Conservation (phyloP, 1,140 invertebrate species). For the Aricia agestis region DNA sequence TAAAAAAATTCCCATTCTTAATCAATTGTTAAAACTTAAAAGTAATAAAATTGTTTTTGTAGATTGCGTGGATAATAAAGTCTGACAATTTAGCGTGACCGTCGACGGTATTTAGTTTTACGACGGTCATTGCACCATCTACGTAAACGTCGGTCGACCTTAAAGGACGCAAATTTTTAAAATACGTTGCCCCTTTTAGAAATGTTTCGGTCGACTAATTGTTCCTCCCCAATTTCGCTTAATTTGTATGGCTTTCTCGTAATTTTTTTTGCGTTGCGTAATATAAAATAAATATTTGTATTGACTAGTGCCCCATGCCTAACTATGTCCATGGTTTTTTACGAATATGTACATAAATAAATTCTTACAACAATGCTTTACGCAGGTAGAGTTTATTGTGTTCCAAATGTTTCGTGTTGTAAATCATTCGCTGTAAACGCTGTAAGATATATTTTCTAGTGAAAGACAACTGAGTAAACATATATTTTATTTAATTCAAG, state of each 20-base stretch:
- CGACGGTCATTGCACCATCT: slow-evolving; percentile 29
- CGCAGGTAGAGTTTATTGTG: background rate
- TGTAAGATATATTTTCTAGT: background rate
- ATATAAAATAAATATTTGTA: background rate
- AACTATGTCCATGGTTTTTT: background rate
- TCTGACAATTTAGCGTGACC: background rate
- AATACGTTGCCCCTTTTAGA: slow-evolving; percentile 20
- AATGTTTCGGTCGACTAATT: background rate
- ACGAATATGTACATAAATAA: too few species aligned
- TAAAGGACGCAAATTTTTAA: slow-evolving; percentile 29
- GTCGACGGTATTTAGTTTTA: slow-evolving; percentile 17
- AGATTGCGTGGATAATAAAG: background rate
- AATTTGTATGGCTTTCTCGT: background rate
- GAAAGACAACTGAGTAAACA: background rate
- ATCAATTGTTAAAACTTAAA: background rate
- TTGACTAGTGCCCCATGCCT: too few species aligned
- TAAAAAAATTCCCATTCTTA: background rate
- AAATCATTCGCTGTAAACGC: background rate
- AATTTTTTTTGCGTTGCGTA: background rate
- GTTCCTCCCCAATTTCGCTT: background rate
- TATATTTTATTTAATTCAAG: too few species aligned
- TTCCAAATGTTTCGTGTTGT: background rate
- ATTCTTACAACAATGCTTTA: background rate
- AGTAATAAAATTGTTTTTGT: slow-evolving; percentile 1
- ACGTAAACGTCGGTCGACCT: slow-evolving; percentile 34